Evolutionary conservation across 2,797 vertebrate genomes (phyloP), one percentile per base, ranked within the genome.

Genomic region (Eremophila alpestris): DNA sequence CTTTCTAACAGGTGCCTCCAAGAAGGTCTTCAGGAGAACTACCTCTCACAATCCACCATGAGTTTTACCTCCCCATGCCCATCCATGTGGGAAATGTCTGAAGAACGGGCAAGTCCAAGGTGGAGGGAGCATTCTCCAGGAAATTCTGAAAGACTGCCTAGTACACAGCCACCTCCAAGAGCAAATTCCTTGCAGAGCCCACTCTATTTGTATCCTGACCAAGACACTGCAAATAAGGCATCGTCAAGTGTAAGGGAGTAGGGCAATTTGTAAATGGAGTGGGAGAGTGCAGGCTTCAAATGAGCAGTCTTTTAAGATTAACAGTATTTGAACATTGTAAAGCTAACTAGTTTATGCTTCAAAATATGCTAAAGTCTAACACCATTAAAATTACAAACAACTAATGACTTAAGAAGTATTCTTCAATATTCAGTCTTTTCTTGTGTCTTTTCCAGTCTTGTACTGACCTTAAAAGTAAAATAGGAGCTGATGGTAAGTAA

Each of bases 1-100:
- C 98, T 99, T 83, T 98, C 97, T 92, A 98, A 97, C 70, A 98
- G 97, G 34, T 98, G 98, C 85, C 94, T 98, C 10, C 98, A 98
- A 95, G 99, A 98, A 71, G 95, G 96, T 87, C 97, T 98, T 83
- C 97, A 95, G 74, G 97, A 98, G 93, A 97, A 97, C 55, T 87
- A 95, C 56, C 95, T 98, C 68, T 95, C 97, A 7, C 88, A 16
- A 49, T 92, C 98, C 10, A 60, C 95, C 51, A 80, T 97, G 90
- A 96, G 90, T 82, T 97, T 97, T 92, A 73, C 94, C 70, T 97
- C 98, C 29, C 77, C 95, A 0, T 97, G 97, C 41, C 69, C 97
- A 65, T 94, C 97, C 26, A 30, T 97, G 43, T 98, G 97, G 97
- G 95, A 98, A 86, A 77, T 95, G 77, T 95, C 97, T 92, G 95